phyloP scores from a whole-genome alignment of 2,113 vertebrate genomes.

The Rhabdornis inornatus region DNA sequence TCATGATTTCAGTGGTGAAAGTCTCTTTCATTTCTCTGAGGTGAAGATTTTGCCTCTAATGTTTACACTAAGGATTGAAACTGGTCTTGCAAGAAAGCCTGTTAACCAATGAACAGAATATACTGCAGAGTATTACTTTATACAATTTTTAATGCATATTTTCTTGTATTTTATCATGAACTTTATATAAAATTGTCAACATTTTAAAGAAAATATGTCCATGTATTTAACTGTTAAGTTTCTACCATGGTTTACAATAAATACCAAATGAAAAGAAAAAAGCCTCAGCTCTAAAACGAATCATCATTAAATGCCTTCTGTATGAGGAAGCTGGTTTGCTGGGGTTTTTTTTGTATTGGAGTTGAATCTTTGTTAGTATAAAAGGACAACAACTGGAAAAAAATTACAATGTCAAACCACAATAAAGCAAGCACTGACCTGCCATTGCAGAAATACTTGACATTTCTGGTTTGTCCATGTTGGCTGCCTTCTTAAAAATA shows the following conservation, averaged over 20 bases:
- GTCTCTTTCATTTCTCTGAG: background rate
- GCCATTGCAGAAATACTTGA: background rate
- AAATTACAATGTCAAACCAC: background rate
- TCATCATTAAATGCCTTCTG: background rate
- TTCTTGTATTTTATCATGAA: slow-evolving; percentile 41
- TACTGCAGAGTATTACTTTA: background rate
- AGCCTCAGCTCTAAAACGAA: background rate
- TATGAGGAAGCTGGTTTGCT: background rate
- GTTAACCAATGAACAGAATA: background rate
- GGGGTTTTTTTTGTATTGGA: background rate
- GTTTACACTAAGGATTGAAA: slow-evolving; percentile 45
- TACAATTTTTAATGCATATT: slow-evolving; percentile 5
- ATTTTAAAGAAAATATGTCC: slow-evolving; percentile 22
- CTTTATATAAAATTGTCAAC: slow-evolving; percentile 33
- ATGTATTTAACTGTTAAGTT: background rate
- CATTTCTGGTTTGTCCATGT: background rate
- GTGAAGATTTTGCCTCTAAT: slow-evolving; percentile 9
- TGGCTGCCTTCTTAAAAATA: background rate
- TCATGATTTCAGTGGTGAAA: background rate
- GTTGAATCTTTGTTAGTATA: background rate
- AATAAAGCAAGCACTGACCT: background rate
- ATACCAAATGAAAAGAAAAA: background rate
- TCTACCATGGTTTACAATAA: slow-evolving; percentile 48
- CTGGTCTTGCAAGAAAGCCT: slow-evolving; percentile 1
- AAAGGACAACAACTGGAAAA: background rate